phyloP scores from a whole-genome alignment of 2,797 vertebrate genomes.

The Hafferia zeledoni region DNA sequence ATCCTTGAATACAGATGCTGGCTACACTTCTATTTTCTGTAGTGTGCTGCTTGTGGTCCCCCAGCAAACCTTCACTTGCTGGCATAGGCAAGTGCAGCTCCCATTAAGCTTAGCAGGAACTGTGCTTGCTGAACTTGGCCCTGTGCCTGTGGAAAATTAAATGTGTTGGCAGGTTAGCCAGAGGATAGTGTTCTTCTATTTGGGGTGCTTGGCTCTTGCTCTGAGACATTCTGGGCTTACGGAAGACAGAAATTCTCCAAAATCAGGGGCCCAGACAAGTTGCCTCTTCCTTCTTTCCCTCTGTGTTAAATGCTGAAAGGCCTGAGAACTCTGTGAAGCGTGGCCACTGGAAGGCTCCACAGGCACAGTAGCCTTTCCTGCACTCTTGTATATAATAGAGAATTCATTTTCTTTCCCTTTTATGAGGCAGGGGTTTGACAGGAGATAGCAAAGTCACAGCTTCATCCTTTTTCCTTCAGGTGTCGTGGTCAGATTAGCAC shows the following conservation, averaged over 20 bases:
- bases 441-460: not conserved
- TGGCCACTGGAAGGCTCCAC: not conserved
- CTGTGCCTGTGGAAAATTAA: conserved; percentile 51
- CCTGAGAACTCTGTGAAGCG: not conserved
- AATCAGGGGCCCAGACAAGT: not conserved
- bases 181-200: conserved; percentile 3
- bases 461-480: not conserved
- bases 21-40: not conserved
- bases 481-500: too few species aligned
- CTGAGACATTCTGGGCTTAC: not conserved
- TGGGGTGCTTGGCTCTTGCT: not conserved
- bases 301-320: not conserved
- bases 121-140: conserved; percentile 26
- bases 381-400: not conserved
- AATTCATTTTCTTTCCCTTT: not conserved
- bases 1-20: not conserved
- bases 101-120: not conserved
- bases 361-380: not conserved
- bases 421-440: not conserved
- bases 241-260: not conserved
- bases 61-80: not conserved
- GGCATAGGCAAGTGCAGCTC: not conserved
- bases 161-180: conserved; percentile 19
- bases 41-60: not conserved
- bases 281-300: not conserved